Evolutionary conservation across 2,797 vertebrate species (phyloP).

Genomic region (Bradypus variegatus): DNA sequence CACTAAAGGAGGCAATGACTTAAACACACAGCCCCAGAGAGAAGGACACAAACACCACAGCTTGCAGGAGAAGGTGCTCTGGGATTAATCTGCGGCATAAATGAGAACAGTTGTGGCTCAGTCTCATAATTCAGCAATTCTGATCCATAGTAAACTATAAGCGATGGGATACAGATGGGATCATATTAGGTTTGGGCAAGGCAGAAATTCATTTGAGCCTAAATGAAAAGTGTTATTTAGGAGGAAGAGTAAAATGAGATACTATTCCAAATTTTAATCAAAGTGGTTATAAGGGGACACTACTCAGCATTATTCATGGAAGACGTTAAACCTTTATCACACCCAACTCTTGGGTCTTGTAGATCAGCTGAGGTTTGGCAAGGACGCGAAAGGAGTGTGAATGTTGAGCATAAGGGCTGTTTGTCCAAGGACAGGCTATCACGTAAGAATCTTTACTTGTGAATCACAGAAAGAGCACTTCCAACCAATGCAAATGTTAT

Average conservation of each 20-base stretch:
- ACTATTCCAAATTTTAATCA: background rate
- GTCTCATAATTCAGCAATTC: constrained; percentile 29
- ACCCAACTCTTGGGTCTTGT: background rate
- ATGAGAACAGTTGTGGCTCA: background rate
- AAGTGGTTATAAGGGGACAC: background rate
- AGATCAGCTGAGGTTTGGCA: too few relatives aligned
- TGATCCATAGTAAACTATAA: constrained; percentile 39
- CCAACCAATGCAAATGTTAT: background rate
- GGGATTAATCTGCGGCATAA: background rate
- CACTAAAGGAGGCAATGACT: constrained; percentile 34
- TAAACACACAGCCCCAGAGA: constrained; percentile 33
- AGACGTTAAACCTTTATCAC: background rate
- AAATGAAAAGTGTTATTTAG: constrained; percentile 30
- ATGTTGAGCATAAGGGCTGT: background rate
- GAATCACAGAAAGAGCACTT: background rate
- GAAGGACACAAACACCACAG: background rate
- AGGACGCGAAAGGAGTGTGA: background rate
- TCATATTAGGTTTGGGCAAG: background rate
- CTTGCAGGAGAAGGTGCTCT: background rate
- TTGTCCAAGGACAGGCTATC: fast-evolving
- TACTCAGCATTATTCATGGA: too few relatives aligned
- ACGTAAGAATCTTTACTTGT: background rate
- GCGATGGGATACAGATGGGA: background rate
- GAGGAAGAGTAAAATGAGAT: background rate
- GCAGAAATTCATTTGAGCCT: constrained; percentile 21